These are phyloP conservation scores for Neoaliturus tenellus DNA, from an alignment of 2,888 invertebrate species.

Conservation along the genomic window DNA sequence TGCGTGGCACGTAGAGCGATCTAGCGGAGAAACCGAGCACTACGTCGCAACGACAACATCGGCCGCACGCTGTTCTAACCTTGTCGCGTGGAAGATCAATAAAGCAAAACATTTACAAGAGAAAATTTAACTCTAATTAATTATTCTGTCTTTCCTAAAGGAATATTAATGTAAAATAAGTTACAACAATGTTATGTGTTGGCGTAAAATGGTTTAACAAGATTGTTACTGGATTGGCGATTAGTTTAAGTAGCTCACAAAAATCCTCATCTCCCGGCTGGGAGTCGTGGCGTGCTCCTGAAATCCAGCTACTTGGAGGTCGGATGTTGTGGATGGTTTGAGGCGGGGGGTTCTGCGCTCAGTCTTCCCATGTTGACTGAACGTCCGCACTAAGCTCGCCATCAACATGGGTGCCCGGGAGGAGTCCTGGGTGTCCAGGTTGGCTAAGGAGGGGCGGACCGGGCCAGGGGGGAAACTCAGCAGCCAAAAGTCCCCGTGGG, in stretches of 20 bases:
- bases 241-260: too few relatives aligned
- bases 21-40: not conserved
- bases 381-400: constrained; percentile 97
- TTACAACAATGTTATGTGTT: too few relatives aligned
- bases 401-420: constrained; percentile 95
- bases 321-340: constrained; percentile 90
- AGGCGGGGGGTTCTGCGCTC: constrained; percentile 84
- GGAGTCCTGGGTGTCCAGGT: constrained; percentile 92
- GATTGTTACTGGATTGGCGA: too few relatives aligned
- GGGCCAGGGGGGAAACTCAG: constrained; percentile 99
- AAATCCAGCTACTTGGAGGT: constrained; percentile 89
- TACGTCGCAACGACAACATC: not conserved
- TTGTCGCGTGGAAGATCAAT: not conserved
- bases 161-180: too few relatives aligned
- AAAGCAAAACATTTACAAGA: not conserved
- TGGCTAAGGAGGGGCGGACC: constrained; percentile 82
- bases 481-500: constrained; percentile 99
- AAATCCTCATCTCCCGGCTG: not conserved
- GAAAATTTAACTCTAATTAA: not conserved
- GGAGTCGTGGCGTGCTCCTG: constrained; percentile 92
- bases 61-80: not conserved
- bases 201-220: too few relatives aligned
- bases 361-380: constrained; percentile 89
- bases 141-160: too few relatives aligned
- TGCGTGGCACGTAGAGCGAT: not conserved